phyloP scores from a whole-genome alignment of 2,797 vertebrate species.

The Ceyx erithaca region DNA sequence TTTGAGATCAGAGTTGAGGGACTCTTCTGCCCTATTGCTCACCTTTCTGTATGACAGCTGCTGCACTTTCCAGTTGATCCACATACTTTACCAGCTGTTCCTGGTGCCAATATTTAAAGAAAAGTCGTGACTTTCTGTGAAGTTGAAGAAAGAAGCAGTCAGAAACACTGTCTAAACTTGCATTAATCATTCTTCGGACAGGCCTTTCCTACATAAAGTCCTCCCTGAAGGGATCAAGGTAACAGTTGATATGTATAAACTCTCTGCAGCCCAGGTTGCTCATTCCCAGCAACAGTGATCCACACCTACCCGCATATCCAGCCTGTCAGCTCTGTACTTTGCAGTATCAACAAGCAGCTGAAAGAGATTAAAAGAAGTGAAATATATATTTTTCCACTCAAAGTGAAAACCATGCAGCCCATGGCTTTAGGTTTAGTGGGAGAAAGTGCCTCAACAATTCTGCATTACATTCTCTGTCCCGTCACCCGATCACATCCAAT shows the following conservation, averaged over 20 bases:
- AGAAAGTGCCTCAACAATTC: background rate
- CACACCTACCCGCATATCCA: slow-evolving; percentile 82
- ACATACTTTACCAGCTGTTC: slow-evolving; percentile 76
- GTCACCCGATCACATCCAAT: background rate
- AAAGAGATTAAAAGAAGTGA: background rate
- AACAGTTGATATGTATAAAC: background rate
- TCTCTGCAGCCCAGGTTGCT: background rate
- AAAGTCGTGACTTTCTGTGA: slow-evolving; percentile 77
- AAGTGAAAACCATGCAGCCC: background rate
- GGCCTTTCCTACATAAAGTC: background rate
- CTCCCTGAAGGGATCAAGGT: background rate
- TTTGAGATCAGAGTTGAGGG: background rate
- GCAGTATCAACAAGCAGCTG: slow-evolving; percentile 79
- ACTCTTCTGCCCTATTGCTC: background rate
- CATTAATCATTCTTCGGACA: background rate
- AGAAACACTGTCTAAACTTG: background rate
- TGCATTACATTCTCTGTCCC: background rate
- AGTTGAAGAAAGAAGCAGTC: background rate
- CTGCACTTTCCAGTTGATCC: slow-evolving; percentile 70
- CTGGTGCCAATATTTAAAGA: slow-evolving; percentile 85
- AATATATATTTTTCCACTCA: background rate
- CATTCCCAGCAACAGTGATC: background rate
- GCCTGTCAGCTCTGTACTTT: slow-evolving; percentile 69
- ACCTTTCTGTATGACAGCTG: slow-evolving; percentile 78
- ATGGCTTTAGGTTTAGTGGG: background rate